Evolutionary conservation across 1,140 invertebrate genomes (phyloP).

Genomic region (Brachionus calyciflorus): DNA sequence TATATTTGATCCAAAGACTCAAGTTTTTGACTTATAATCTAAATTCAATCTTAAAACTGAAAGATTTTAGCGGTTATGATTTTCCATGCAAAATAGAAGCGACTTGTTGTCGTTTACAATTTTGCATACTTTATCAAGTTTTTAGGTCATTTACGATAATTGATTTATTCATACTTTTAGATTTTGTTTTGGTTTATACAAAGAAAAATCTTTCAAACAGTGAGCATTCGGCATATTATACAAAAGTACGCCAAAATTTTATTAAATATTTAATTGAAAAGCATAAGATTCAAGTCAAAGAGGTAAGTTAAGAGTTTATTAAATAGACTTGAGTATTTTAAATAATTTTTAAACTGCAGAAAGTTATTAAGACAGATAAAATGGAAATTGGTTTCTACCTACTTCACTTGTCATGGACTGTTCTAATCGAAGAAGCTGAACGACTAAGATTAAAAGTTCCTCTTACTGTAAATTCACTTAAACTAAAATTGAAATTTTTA

Average conservation of each 20-base stretch:
- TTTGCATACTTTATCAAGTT: too few species aligned
- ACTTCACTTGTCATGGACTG: conserved; percentile 22
- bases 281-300: conserved; percentile 40
- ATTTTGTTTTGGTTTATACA: conserved; percentile 34
- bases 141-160: too few species aligned
- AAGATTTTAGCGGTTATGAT: too few species aligned
- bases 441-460: not conserved
- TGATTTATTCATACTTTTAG: not conserved
- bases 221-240: not conserved
- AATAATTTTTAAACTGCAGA: not conserved
- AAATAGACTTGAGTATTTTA: not conserved
- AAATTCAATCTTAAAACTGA: too few species aligned
- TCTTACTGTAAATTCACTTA: not conserved
- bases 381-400: conserved; percentile 40
- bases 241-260: conserved; percentile 28
- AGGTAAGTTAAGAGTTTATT: conserved; percentile 7
- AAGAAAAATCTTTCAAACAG: not conserved
- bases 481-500: not conserved
- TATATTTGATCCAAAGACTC: too few species aligned
- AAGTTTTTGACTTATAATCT: too few species aligned
- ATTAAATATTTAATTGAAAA: conserved; percentile 25
- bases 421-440: conserved; percentile 27
- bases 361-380: conserved; percentile 37
- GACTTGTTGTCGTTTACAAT: too few species aligned
- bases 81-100: too few species aligned